These are phyloP conservation scores for Rotaria sp. DNA, from an alignment of 2,888 invertebrate species.

Conservation along the genomic window DNA sequence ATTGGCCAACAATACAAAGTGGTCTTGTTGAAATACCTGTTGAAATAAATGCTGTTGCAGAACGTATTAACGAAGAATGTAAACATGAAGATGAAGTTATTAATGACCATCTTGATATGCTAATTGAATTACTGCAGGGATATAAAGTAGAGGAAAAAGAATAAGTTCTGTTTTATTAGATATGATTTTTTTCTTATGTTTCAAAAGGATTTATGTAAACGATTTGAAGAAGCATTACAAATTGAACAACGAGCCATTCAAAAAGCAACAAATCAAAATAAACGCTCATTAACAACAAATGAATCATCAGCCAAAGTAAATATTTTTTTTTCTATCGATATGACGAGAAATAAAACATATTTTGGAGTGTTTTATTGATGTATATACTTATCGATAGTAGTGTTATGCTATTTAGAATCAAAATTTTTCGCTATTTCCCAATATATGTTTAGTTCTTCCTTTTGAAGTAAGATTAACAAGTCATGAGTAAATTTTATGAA, in stretches of 20 bases:
- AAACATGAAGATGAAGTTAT: neutral
- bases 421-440: too few species aligned
- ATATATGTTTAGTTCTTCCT: too few species aligned
- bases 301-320: neutral
- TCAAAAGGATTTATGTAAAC: slow-evolving; percentile 53
- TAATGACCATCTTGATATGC: slow-evolving; percentile 13
- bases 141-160: neutral
- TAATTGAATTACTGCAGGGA: slow-evolving; percentile 24
- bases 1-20: slow-evolving; percentile 50
- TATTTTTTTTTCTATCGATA: neutral
- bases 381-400: too few species aligned
- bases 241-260: slow-evolving; percentile 52
- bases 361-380: too few species aligned
- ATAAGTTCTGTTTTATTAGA: too few species aligned
- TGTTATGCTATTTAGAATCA: too few species aligned
- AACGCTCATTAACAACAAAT: neutral
- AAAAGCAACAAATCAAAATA: slow-evolving; percentile 48
- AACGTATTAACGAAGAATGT: slow-evolving; percentile 48
- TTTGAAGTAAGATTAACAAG: too few species aligned
- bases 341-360: too few species aligned
- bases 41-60: slow-evolving; percentile 49
- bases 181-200: too few species aligned
- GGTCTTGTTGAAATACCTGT: slow-evolving; percentile 48
- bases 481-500: too few species aligned
- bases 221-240: slow-evolving; percentile 54